Evolutionary conservation across 2,113 vertebrate species (phyloP), one percentile per base, ranked within the genome.

Genomic region (Mobula birostris): DNA sequence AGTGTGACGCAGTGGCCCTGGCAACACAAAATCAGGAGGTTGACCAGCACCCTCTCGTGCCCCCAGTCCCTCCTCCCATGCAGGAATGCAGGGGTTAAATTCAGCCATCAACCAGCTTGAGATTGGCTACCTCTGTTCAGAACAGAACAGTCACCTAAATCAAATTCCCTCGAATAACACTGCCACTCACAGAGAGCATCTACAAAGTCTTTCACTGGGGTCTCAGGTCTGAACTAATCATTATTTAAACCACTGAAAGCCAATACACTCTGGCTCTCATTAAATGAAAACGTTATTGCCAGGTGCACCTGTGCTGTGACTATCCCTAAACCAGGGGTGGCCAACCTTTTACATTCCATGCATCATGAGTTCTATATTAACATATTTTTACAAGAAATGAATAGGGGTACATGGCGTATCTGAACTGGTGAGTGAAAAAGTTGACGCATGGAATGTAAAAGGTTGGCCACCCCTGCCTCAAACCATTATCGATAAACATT

Each of bases 231-330:
- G 19, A 32, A 0, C 14, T 61, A 9, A 63, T 61, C n/a, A 19
- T 90, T 68, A 90, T 90, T 90, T 32, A 90, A 68, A 90, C 32
- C 85, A 36, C 4, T 19, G 14, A 32, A 17, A 68, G 63, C 32
- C 85, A 68, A 90, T 32, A 66, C 15, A 7, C 61, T 63, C 61
- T 32, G 29, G 2, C 58, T 66, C 14, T 90, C 61, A 68, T 90
- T 66, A 7, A 90, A 90, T 90, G 85, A n/a, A 90, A 90, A 32
- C 29, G 63, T 88, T 58, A 88, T 66, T 88, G 58, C 58, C 85
- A 32, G 61, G 61, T 63, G 29, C 85, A 68, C 61, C 85, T n/a
- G 58, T n/a, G 56, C 29, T 15, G 27, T n/a, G 56, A 56, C 61
- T n/a, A n/a, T n/a, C 29, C 36, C 0, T 36, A 36, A 36, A 36